These are phyloP conservation scores for Mystacides longicornis DNA, from an alignment of 2,888 invertebrate genomes.

Conservation along the genomic window DNA sequence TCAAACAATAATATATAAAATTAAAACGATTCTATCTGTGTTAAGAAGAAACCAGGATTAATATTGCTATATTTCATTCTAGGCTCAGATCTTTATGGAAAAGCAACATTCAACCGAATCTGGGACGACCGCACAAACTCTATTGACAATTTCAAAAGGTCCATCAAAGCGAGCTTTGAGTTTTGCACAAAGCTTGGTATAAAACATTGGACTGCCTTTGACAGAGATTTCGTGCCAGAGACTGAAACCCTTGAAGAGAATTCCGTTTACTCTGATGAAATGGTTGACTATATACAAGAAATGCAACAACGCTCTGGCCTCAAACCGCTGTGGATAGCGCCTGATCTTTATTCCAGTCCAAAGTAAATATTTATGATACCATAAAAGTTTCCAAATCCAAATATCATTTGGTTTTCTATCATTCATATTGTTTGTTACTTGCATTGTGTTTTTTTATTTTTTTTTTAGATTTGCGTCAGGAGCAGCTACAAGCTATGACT, in stretches of 20 bases:
- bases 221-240: constrained; percentile 53
- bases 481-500: constrained; percentile 54
- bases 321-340: constrained; percentile 55
- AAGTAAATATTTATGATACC: constrained; percentile 41
- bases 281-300: constrained; percentile 49
- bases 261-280: constrained; percentile 49
- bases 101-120: constrained; percentile 37
- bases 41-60: too few relatives aligned
- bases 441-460: background rate
- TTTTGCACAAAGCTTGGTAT: constrained; percentile 55
- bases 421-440: background rate
- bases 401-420: too few relatives aligned
- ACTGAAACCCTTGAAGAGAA: constrained; percentile 49
- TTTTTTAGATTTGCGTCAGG: constrained; percentile 50
- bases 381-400: background rate
- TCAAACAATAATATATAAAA: too few relatives aligned
- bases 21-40: too few relatives aligned
- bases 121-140: constrained; percentile 55
- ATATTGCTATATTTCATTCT: constrained; percentile 1
- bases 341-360: constrained; percentile 53
- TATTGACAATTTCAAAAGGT: constrained; percentile 51
- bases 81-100: constrained; percentile 42
- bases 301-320: constrained; percentile 49
- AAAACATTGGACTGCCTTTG: constrained; percentile 58
- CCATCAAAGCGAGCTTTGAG: constrained; percentile 54